Conservation (phyloP, 2,888 invertebrate genomes). For the Mythimna pallens region DNA sequence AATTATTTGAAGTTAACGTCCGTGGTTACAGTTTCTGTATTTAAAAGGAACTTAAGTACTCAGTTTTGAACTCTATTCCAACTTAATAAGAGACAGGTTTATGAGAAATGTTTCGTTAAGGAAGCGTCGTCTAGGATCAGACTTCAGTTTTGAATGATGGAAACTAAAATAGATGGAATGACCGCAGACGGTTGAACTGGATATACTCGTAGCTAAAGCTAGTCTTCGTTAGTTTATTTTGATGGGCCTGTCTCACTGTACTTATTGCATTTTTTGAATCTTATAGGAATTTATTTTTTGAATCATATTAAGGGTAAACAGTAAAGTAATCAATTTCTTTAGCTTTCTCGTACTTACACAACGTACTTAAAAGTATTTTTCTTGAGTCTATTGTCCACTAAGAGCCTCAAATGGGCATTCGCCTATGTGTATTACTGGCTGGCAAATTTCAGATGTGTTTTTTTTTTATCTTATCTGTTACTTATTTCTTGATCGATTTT, state of each 20-base stretch:
- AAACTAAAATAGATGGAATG: conserved; percentile 53
- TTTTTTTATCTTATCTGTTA: no score
- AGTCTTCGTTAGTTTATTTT: conserved; percentile 5
- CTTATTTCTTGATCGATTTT: no score
- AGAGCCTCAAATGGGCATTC: no score
- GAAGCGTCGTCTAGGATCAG: conserved; percentile 29
- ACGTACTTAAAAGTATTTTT: no score
- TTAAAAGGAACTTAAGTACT: not conserved
- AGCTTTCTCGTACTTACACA: no score
- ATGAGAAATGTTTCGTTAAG: conserved; percentile 8
- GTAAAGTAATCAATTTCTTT: no score
- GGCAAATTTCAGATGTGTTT: not conserved
- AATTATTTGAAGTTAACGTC: conserved; percentile 68
- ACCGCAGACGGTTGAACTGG: conserved; percentile 10
- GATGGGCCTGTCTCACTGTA: conserved; percentile 4
- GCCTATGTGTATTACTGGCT: no score
- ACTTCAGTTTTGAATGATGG: conserved; percentile 39
- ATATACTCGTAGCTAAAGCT: not conserved
- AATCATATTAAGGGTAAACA: no score
- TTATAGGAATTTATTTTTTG: not conserved
- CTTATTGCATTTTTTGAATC: not conserved
- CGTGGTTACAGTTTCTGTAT: conserved; percentile 39
- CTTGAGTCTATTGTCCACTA: no score
- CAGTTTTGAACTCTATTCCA: conserved; percentile 27
- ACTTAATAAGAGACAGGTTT: conserved; percentile 13